Evolutionary conservation across 2,113 vertebrate genomes (phyloP).

Genomic region (Hydrochoerus hydrochaeris): DNA sequence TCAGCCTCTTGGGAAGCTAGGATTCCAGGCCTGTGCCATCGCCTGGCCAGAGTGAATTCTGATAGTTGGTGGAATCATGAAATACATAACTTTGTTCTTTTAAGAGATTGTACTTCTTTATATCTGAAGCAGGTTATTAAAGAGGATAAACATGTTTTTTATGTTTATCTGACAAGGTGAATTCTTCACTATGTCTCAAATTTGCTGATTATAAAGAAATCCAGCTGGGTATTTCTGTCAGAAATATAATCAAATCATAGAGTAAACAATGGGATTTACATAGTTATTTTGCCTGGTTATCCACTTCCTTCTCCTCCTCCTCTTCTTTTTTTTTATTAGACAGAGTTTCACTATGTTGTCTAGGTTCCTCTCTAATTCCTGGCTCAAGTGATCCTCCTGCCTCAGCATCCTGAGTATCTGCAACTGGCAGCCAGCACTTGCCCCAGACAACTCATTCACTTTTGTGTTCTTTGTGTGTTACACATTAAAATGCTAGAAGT

Average conservation of each 20-base stretch:
- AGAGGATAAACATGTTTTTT: background rate
- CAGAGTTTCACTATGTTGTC: background rate
- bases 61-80: slow-evolving; percentile 19
- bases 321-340: background rate
- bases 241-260: slow-evolving; percentile 42
- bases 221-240: slow-evolving; percentile 36
- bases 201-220: slow-evolving; percentile 32
- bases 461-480: slow-evolving; percentile 30
- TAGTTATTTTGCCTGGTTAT: background rate
- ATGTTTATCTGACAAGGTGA: background rate
- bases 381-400: background rate
- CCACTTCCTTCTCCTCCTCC: background rate
- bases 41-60: background rate
- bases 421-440: background rate
- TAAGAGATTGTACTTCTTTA: slow-evolving; percentile 31
- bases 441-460: background rate
- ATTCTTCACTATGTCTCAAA: background rate
- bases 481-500: slow-evolving; percentile 33
- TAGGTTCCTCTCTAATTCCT: background rate
- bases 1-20: no score
- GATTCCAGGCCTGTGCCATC: no score
- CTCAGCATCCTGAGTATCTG: background rate
- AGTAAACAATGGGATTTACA: slow-evolving; percentile 14
- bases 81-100: slow-evolving; percentile 37
- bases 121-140: slow-evolving; percentile 59